phyloP scores from a whole-genome alignment of 35 echinoderm and acorn worm species.

The Heliocidaris tuberculata region DNA sequence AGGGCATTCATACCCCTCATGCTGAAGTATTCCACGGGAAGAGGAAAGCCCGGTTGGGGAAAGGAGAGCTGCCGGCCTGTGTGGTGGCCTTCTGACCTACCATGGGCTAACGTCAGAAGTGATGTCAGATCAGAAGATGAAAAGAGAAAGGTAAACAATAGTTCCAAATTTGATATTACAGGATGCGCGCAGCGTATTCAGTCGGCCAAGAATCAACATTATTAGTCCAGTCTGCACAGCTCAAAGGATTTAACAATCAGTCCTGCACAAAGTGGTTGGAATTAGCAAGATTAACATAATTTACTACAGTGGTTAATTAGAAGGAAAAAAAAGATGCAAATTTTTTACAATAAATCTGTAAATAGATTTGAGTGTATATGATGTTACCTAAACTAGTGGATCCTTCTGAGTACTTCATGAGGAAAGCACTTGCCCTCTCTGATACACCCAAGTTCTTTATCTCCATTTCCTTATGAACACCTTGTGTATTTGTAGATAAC shows the following conservation, averaged over 20 bases:
- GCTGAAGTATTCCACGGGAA: slow-evolving; percentile 97
- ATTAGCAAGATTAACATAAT: no score
- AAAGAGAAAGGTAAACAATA: slow-evolving; percentile 70
- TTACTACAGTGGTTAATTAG: no score
- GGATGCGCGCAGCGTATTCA: no score
- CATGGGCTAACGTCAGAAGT: slow-evolving; percentile 99
- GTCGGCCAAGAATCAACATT: no score
- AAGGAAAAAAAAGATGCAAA: no score
- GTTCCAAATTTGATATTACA: no score
- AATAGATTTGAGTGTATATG: slow-evolving; percentile 43
- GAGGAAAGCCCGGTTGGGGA: slow-evolving; percentile 97
- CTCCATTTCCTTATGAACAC: no score
- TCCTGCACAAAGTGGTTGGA: no score
- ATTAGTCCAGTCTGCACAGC: neutral
- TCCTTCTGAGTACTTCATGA: slow-evolving; percentile 60
- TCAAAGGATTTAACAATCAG: no score
- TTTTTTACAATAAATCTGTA: no score
- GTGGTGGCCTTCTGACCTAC: slow-evolving; percentile 99
- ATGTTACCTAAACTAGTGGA: slow-evolving; percentile 55
- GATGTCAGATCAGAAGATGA: slow-evolving; percentile 91
- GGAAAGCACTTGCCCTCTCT: slow-evolving; percentile 41
- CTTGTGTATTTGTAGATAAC: no score
- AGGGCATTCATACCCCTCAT: slow-evolving; percentile 93
- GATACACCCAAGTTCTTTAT: slow-evolving; percentile 2
- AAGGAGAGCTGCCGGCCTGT: slow-evolving; percentile 95